Percentiles rank a stretch among this genome's conserved stretches.
Evolutionary conservation across 2,797 vertebrate species (phyloP).

Genomic region (Siniperca obscura): DNA sequence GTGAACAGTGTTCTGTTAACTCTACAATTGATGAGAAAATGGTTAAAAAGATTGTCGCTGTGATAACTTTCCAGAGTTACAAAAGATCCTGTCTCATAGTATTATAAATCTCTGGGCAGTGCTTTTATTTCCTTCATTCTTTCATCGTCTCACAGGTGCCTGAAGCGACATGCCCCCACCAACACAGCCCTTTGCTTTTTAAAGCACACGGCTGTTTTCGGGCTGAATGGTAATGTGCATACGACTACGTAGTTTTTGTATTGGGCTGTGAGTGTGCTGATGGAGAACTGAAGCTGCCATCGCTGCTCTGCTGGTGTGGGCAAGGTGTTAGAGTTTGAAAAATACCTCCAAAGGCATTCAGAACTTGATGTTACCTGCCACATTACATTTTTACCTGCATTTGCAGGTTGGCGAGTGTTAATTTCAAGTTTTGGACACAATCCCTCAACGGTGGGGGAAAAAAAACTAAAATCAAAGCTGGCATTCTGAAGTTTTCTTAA

Average conservation of each 20-base stretch:
- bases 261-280: neutral
- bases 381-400: neutral
- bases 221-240: too few relatives aligned
- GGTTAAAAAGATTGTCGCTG: too few relatives aligned
- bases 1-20: too few relatives aligned
- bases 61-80: too few relatives aligned
- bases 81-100: too few relatives aligned
- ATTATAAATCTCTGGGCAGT: too few relatives aligned
- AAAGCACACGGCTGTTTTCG: neutral
- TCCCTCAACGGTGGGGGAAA: neutral
- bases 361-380: neutral
- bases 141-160: neutral
- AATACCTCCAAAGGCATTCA: neutral
- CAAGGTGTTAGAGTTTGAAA: neutral
- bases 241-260: neutral
- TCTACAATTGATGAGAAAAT: too few relatives aligned
- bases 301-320: neutral
- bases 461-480: constrained; percentile 8
- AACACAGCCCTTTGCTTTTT: neutral
- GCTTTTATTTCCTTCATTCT: too few relatives aligned
- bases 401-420: neutral
- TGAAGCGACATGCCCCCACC: neutral
- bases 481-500: neutral
- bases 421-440: constrained; percentile 4
- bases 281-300: neutral